Percentiles rank a stretch among this genome's conserved stretches.
These are phyloP conservation scores for Venustaconcha ellipsiformis DNA, from an alignment of 1,140 invertebrate species.

Conservation along the genomic window DNA sequence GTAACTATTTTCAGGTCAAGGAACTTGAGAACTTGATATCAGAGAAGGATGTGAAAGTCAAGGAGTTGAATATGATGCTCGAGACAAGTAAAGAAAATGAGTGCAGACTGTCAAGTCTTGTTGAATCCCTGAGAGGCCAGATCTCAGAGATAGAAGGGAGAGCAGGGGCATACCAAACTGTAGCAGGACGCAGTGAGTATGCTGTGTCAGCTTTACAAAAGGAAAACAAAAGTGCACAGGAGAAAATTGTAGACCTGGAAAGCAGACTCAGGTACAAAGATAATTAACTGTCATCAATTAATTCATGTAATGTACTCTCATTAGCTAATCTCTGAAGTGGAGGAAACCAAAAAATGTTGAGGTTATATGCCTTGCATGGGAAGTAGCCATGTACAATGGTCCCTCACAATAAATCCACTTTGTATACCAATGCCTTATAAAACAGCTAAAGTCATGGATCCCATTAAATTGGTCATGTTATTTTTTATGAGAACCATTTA, in stretches of 20 bases:
- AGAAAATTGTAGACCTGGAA: slow-evolving; percentile 65
- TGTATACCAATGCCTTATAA: no score
- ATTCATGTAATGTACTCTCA: no score
- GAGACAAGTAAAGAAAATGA: slow-evolving; percentile 62
- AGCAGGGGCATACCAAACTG: slow-evolving; percentile 57
- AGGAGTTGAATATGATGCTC: slow-evolving; percentile 54
- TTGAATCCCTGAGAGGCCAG: slow-evolving; percentile 55
- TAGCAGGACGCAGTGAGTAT: slow-evolving; percentile 59
- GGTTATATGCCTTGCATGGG: no score
- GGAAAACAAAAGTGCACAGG: slow-evolving; percentile 57
- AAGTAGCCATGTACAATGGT: no score
- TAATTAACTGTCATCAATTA: no score
- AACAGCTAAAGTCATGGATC: no score
- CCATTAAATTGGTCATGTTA: no score
- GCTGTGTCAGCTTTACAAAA: slow-evolving; percentile 63
- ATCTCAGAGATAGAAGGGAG: slow-evolving; percentile 59
- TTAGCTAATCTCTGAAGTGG: no score
- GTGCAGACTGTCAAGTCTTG: slow-evolving; percentile 44
- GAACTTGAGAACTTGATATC: slow-evolving; percentile 59
- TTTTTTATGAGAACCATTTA: no score
- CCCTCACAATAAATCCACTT: no score
- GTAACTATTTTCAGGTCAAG: slow-evolving; percentile 41
- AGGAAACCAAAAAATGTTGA: no score
- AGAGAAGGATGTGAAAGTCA: slow-evolving; percentile 62
- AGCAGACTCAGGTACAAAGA: slow-evolving; percentile 55